phyloP scores from a whole-genome alignment of 2,888 invertebrate genomes.

The Athalia rosae region DNA sequence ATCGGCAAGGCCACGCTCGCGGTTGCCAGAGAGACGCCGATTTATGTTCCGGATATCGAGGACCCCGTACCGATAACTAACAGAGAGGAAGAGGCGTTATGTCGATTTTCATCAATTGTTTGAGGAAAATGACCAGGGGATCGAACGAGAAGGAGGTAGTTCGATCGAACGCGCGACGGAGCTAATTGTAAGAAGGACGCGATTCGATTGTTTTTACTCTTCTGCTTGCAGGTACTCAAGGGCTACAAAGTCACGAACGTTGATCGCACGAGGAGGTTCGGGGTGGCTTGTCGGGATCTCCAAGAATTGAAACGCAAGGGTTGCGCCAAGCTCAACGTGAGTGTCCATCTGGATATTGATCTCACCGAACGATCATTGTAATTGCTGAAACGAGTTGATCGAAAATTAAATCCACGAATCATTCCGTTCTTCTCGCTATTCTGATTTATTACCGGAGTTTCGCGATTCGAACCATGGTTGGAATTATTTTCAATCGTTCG shows the following conservation, averaged over 20 bases:
- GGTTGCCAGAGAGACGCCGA: no score
- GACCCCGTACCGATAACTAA: neutral
- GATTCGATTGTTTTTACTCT: neutral
- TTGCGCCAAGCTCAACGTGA: conserved; percentile 80
- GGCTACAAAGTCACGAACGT: conserved; percentile 85
- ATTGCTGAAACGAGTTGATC: no score
- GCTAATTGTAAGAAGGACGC: neutral
- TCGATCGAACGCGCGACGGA: neutral
- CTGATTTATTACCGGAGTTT: neutral
- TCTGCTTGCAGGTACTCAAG: conserved; percentile 73
- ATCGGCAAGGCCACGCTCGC: no score
- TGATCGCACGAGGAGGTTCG: conserved; percentile 80
- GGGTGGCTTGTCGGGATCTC: conserved; percentile 81
- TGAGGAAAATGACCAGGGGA: conserved; percentile 54
- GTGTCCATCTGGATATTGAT: conserved; percentile 47
- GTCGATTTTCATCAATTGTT: conserved; percentile 59
- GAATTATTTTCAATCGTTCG: neutral
- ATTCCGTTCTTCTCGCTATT: neutral
- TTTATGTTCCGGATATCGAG: neutral
- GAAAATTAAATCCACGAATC: no score
- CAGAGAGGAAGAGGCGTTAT: conserved; percentile 48
- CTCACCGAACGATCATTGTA: no score
- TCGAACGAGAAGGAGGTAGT: conserved; percentile 56
- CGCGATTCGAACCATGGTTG: no score
- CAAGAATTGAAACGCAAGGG: conserved; percentile 82